Evolutionary conservation across 1,140 invertebrate genomes (phyloP).

Genomic region (Globodera ellingtonae): DNA sequence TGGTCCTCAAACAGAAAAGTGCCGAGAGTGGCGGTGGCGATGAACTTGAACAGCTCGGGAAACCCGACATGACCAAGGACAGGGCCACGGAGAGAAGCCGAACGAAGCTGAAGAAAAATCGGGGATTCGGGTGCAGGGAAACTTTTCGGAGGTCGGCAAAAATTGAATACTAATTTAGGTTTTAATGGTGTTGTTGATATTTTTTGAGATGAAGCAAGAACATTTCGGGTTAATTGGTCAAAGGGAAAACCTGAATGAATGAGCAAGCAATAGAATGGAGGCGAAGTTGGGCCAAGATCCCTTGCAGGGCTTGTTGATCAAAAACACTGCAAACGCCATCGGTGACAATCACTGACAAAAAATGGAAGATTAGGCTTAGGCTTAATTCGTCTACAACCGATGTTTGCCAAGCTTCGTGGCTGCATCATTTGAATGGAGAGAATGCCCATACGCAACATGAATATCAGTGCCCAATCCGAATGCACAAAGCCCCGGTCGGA

Average conservation of each 20-base stretch:
- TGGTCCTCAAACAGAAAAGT: slow-evolving; percentile 70
- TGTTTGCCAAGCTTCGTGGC: not conserved
- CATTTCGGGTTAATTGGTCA: slow-evolving; percentile 70
- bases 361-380: not conserved
- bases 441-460: slow-evolving; percentile 80
- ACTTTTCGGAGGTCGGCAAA: no score
- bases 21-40: slow-evolving; percentile 79
- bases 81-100: slow-evolving; percentile 34
- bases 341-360: slow-evolving; percentile 73
- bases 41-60: slow-evolving; percentile 77
- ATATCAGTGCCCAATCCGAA: slow-evolving; percentile 78
- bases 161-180: no score
- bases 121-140: no score
- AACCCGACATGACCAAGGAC: slow-evolving; percentile 74
- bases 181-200: no score
- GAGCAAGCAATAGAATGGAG: slow-evolving; percentile 78
- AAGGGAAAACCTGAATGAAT: slow-evolving; percentile 73
- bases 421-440: slow-evolving; percentile 75
- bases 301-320: slow-evolving; percentile 76
- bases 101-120: slow-evolving; percentile 60
- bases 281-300: slow-evolving; percentile 62
- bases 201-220: no score
- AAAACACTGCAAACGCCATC: slow-evolving; percentile 80
- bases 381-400: not conserved
- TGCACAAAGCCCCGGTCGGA: slow-evolving; percentile 62